A percentile compares a stretch with the other conserved stretches of the same genome.
phyloP scores from a whole-genome alignment of 35 echinoderm and acorn worm species.

The Apostichopus parvimensis region DNA sequence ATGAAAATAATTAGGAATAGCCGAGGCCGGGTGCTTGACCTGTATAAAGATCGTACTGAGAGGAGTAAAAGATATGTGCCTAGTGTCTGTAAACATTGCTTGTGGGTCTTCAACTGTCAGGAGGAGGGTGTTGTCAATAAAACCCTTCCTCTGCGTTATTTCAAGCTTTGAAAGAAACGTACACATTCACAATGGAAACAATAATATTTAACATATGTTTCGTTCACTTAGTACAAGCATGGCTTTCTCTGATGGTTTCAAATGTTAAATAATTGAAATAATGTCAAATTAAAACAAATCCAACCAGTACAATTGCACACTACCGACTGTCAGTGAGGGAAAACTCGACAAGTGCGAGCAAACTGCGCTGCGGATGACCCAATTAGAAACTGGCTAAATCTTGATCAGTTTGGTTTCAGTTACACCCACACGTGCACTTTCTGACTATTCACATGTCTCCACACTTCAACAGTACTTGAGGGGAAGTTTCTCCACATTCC shows the following conservation, averaged over 20 bases:
- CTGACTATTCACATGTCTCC: too few relatives aligned
- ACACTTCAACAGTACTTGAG: too few relatives aligned
- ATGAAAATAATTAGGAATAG: too few relatives aligned
- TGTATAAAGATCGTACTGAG: too few relatives aligned
- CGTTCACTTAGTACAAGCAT: neutral
- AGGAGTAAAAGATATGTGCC: too few relatives aligned
- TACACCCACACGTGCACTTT: too few relatives aligned
- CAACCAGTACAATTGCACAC: neutral
- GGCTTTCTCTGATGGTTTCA: neutral
- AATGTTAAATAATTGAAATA: neutral
- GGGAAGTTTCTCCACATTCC: too few relatives aligned
- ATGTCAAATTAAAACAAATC: neutral
- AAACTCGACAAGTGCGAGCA: too few relatives aligned
- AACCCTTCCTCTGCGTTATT: conserved; percentile 77
- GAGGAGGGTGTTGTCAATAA: conserved; percentile 64
- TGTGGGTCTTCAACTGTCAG: conserved; percentile 94
- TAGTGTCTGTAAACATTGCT: neutral
- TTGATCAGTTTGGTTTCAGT: too few relatives aligned
- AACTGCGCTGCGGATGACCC: too few relatives aligned
- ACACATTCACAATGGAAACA: neutral
- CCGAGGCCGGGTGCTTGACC: too few relatives aligned
- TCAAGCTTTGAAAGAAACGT: conserved; percentile 68
- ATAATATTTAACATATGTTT: neutral
- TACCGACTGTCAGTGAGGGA: neutral
- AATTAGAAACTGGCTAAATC: too few relatives aligned